Conservation (phyloP, 2,113 vertebrate genomes). For the Neolamprologus sp. region DNA sequence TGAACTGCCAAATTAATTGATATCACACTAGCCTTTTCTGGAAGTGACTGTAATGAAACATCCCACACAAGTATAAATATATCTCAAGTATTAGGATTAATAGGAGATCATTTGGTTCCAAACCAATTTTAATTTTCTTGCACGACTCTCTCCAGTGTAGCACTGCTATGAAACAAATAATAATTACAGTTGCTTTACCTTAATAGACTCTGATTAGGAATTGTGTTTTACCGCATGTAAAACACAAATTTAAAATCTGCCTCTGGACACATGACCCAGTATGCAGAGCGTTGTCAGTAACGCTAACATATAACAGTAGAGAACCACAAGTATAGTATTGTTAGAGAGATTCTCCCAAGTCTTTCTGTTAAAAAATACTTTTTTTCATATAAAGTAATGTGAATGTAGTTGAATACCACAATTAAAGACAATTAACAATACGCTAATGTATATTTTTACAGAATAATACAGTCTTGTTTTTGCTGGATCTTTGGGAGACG, state of each 20-base stretch:
- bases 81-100: background rate
- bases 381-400: background rate
- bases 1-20: background rate
- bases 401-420: background rate
- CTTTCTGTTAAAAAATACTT: background rate
- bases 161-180: background rate
- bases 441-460: background rate
- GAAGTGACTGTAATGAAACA: background rate
- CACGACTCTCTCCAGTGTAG: background rate
- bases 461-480: background rate
- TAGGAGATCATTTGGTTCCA: background rate
- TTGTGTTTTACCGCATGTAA: background rate
- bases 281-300: background rate
- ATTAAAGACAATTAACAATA: background rate
- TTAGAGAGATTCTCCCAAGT: background rate
- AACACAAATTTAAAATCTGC: background rate
- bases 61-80: background rate
- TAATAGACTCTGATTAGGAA: conserved; percentile 1
- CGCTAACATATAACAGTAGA: background rate
- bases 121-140: background rate
- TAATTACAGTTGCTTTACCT: background rate
- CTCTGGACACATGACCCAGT: background rate
- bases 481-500: background rate
- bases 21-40: background rate
- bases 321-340: background rate